Evolutionary conservation across 2,888 invertebrate genomes (phyloP), one percentile per base, ranked within the genome.

Genomic region (Acanthococcus lagerstroemiae): DNA sequence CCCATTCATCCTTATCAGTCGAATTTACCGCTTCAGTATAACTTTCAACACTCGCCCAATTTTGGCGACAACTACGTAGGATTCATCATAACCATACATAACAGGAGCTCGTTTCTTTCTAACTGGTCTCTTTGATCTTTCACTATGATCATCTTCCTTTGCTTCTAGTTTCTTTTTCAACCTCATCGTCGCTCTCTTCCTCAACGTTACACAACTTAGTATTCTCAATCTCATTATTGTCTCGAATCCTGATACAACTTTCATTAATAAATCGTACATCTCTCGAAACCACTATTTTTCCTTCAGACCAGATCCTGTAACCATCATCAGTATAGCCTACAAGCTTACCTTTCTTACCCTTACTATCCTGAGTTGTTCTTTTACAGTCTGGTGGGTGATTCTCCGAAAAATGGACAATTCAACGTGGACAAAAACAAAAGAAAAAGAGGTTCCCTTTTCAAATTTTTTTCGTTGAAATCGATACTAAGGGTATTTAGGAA

Each of bases 341-440:
- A n/a, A 54, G 24, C 12, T 25, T 54, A 6, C 55, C 55, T 54
- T 25, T 25, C 22, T 54, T 26, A 7, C 7, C 55, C n/a, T 54
- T 54, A 7, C 24, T 5, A 12, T 54, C 55, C 21, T 5, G n/a
- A 9, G 24, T 67, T 69, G 66, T 71, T 69, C 72, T 70, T 67
- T 58, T 61, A 26, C 57, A 68, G 67, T 73, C 72, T 5, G 73
- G 72, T 27, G n/a, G n/a, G n/a, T n/a, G n/a, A n/a, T n/a, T n/a
- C n/a, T n/a, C n/a, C n/a, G n/a, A n/a, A n/a, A n/a, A n/a, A n/a
- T n/a, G n/a, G n/a, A n/a, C n/a, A n/a, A n/a, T n/a, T n/a, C n/a
- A n/a, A n/a, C n/a, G n/a, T n/a, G n/a, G n/a, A n/a, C n/a, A n/a
- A n/a, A n/a, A n/a, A n/a, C n/a, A n/a, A n/a, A n/a, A n/a, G n/a